Conservation (phyloP, 2,888 invertebrate genomes). For the Diogma glabrata region DNA sequence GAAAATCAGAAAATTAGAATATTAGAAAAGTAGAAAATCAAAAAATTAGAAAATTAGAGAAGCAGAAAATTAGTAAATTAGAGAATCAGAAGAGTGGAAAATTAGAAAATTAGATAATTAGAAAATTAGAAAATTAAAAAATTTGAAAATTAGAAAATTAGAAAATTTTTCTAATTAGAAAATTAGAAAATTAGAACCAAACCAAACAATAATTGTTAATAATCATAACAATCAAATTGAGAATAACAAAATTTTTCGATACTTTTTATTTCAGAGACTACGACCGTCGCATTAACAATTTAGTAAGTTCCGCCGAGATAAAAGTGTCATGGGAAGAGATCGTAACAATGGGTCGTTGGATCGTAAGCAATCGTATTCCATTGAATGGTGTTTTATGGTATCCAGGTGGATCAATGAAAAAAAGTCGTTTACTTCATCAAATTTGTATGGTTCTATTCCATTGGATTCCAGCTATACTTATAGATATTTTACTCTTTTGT, state of each 20-base stretch:
- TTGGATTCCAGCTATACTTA: constrained; percentile 75
- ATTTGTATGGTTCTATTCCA: constrained; percentile 80
- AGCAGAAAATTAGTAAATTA: too few species aligned
- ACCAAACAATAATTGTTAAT: background rate
- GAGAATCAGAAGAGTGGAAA: too few species aligned
- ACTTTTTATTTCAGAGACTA: constrained; percentile 39
- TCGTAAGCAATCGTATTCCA: constrained; percentile 66
- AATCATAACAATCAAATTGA: background rate
- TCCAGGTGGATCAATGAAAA: constrained; percentile 81
- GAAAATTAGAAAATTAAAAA: too few species aligned
- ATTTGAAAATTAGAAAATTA: too few species aligned
- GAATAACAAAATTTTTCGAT: background rate
- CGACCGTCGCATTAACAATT: constrained; percentile 49
- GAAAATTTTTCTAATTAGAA: too few species aligned
- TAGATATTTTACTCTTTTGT: constrained; percentile 66
- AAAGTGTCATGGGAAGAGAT: constrained; percentile 82
- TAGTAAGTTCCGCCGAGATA: constrained; percentile 70
- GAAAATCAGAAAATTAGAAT: too few species aligned
- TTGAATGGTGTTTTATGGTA: constrained; percentile 80
- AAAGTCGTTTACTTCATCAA: constrained; percentile 61
- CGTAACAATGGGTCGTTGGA: constrained; percentile 65
- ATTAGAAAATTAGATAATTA: too few species aligned
- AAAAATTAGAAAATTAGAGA: too few species aligned
- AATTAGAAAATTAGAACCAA: background rate
- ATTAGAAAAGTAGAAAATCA: too few species aligned